Base-by-base conservation (phyloP, 2,888 invertebrate species). In the Mythimna ferrago region DNA sequence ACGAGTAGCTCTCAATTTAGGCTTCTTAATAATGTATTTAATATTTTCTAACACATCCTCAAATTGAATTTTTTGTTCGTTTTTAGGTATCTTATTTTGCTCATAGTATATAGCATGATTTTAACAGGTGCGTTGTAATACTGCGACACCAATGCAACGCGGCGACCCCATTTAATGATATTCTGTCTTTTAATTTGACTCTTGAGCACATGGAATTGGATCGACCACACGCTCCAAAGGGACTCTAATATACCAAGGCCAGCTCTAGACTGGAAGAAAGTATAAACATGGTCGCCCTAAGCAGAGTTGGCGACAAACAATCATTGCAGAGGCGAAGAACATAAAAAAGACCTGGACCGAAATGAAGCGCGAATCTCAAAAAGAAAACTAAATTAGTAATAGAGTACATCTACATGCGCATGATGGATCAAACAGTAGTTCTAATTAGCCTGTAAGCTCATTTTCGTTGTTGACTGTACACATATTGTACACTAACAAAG, bases 401-500 rank as follows among this genome's bases (percentile, higher is more conserved):
- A 19, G 21, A 54, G 6, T 10, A 26, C 19, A 44, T 19, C 21
- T 60, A 60, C 21, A 44, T 26, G 26, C 26, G 26, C 26, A 26
- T 32, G 9, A 26, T 73, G 21, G 5, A 2, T 16, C 14, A 48
- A 16, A 6, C 16, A 48, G 6, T 32, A 35, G 21, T 26, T n/a
- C 21, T 73, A 35, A 19, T 7, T 41, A 41, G 21, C 21, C 21
- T 60, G 16, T 2, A 16, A 16, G 53, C 16, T 5, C 53, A 54
- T 74, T 26, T 48, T 53, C 38, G 60, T 76, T 68, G n/a, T 54
- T n/a, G 32, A 54, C 60, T 80, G 56, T 69, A 80, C 78, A 73
- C 64, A 77, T 76, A 76, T 82, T 86, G 80, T 79, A 71, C 51
- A 60, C 77, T 74, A 76, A 86, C 84, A 85, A 86, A 84, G 68